Conservation (phyloP, 1,140 invertebrate species). For the Leptinotarsa texana region DNA sequence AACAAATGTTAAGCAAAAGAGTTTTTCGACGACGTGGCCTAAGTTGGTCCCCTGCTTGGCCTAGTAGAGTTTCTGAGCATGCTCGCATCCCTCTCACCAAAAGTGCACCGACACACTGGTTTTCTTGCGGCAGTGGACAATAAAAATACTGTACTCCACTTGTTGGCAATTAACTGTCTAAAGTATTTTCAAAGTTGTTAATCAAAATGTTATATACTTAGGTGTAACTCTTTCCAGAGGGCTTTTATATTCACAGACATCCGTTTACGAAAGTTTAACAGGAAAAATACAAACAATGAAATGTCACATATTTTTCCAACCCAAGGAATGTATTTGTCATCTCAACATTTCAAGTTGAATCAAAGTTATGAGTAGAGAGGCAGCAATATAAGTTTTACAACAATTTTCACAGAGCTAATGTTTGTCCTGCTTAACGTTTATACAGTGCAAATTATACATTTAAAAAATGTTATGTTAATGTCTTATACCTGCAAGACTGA, state of each 20-base stretch:
- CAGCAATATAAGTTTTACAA: too few relatives aligned
- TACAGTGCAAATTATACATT: too few relatives aligned
- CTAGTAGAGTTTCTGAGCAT: constrained; percentile 35
- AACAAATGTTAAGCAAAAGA: constrained; percentile 30
- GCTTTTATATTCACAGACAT: constrained; percentile 10
- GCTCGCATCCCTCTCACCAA: constrained; percentile 41
- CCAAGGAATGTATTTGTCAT: too few relatives aligned
- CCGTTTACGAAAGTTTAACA: background rate
- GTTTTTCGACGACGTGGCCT: constrained; percentile 1
- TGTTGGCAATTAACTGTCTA: constrained; percentile 50
- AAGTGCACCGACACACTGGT: constrained; percentile 42
- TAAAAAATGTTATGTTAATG: too few relatives aligned
- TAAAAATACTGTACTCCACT: constrained; percentile 49
- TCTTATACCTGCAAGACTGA: too few relatives aligned
- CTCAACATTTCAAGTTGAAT: too few relatives aligned
- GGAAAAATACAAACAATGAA: too few relatives aligned
- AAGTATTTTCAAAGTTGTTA: constrained; percentile 55
- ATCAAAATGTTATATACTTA: constrained; percentile 53
- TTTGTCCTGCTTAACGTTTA: too few relatives aligned
- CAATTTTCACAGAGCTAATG: too few relatives aligned
- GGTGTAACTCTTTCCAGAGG: constrained; percentile 37
- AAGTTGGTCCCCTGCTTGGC: constrained; percentile 24
- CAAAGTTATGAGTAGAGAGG: too few relatives aligned
- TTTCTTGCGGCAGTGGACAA: constrained; percentile 50
- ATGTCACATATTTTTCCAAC: too few relatives aligned